Percentiles rank a stretch among this genome's conserved stretches.
Conservation (phyloP, 1,140 invertebrate species). For the Idris sp. region DNA sequence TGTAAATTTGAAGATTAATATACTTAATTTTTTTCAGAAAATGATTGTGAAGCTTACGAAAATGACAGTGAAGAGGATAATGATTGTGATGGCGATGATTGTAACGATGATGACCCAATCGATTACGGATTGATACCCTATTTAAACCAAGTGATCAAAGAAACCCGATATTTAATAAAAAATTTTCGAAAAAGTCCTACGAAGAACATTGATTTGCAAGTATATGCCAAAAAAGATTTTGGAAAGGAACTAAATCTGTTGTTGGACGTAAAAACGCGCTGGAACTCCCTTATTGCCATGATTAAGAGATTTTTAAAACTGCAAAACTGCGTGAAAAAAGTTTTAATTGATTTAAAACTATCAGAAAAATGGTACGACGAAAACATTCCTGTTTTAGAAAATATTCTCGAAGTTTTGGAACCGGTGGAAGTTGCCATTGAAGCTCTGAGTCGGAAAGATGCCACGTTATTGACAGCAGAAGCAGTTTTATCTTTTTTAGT, state of each 20-base stretch:
- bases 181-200: constrained; percentile 12
- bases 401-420: constrained; percentile 11
- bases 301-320: constrained; percentile 18
- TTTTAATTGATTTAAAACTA: constrained; percentile 22
- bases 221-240: constrained; percentile 14
- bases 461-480: constrained; percentile 15
- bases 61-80: not conserved
- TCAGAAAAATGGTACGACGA: constrained; percentile 8
- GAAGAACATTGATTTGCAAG: constrained; percentile 17
- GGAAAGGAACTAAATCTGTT: constrained; percentile 17
- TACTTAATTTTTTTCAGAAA: too few relatives aligned
- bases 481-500: constrained; percentile 13
- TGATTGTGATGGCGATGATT: not conserved
- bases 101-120: too few relatives aligned
- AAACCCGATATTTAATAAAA: constrained; percentile 19
- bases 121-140: too few relatives aligned
- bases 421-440: constrained; percentile 12
- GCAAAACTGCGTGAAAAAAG: constrained; percentile 16
- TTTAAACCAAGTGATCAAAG: too few relatives aligned
- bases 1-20: too few relatives aligned
- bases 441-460: constrained; percentile 11
- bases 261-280: constrained; percentile 17
- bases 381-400: constrained; percentile 13
- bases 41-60: too few relatives aligned
- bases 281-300: constrained; percentile 12